Percentiles rank a stretch among this genome's conserved stretches.
Conservation (phyloP, 2,888 invertebrate genomes). For the Eupithecia dodoneata region DNA sequence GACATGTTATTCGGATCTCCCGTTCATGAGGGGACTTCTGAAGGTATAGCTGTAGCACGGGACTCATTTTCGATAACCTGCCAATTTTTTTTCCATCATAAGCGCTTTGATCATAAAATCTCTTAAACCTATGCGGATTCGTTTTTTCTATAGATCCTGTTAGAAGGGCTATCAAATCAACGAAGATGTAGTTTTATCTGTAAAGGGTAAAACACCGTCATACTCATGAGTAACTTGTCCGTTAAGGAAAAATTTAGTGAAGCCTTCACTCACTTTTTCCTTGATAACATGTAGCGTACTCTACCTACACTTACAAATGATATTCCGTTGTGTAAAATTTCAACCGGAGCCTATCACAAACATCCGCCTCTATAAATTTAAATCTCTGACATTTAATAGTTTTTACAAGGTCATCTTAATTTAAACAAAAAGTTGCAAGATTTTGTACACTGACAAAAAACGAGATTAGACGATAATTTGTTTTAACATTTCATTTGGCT, state of each 20-base stretch:
- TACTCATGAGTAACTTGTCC: too few species aligned
- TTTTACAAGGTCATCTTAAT: neutral
- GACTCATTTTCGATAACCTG: neutral
- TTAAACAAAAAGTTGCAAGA: neutral
- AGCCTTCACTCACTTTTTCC: too few species aligned
- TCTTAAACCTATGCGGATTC: neutral
- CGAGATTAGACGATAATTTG: neutral
- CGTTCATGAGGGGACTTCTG: neutral
- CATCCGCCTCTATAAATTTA: neutral
- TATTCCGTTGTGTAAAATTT: neutral
- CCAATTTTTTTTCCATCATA: neutral
- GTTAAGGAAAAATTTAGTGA: too few species aligned
- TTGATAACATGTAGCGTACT: too few species aligned
- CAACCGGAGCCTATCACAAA: neutral
- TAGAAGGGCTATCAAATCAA: too few species aligned
- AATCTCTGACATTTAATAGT: neutral
- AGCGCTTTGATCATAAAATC: neutral
- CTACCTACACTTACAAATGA: too few species aligned
- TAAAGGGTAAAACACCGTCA: too few species aligned
- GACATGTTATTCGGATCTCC: neutral
- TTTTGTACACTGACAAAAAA: neutral
- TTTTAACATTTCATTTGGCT: neutral
- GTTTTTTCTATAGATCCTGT: too few species aligned
- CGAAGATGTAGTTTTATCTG: too few species aligned
- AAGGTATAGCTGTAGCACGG: neutral